Evolutionary conservation across 1,140 invertebrate species (phyloP).

Genomic region (Macrobrachium nipponense): DNA sequence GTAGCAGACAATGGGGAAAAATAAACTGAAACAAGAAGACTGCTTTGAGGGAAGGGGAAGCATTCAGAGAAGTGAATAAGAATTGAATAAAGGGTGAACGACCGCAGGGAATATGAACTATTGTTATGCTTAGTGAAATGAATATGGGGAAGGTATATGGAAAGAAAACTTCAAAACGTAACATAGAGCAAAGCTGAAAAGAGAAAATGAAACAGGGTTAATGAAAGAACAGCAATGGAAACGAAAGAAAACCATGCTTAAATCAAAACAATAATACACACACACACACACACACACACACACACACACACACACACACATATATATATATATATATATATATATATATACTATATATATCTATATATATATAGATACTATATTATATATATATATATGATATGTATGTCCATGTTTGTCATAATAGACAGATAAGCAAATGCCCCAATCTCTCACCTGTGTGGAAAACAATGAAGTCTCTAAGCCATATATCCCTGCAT

Average conservation of each 20-base stretch:
- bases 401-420: too few species aligned
- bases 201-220: not conserved
- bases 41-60: conserved; percentile 75
- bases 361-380: conserved; percentile 13
- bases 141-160: not conserved
- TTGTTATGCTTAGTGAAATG: not conserved
- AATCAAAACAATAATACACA: not conserved
- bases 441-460: not conserved
- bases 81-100: not conserved
- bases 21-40: conserved; percentile 78
- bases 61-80: not conserved
- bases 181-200: not conserved
- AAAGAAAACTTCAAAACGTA: not conserved
- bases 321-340: conserved; percentile 32
- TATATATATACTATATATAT: conserved; percentile 32
- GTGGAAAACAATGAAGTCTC: too few species aligned
- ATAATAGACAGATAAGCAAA: not conserved
- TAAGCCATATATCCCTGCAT: too few species aligned
- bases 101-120: not conserved
- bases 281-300: too few species aligned
- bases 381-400: conserved; percentile 32
- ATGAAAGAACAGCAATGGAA: not conserved
- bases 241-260: not conserved
- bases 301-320: too few species aligned
- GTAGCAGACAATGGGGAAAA: not conserved